These are phyloP conservation scores for Ditylenchus weischeri DNA, from an alignment of 2,888 invertebrate genomes.

Conservation along the genomic window DNA sequence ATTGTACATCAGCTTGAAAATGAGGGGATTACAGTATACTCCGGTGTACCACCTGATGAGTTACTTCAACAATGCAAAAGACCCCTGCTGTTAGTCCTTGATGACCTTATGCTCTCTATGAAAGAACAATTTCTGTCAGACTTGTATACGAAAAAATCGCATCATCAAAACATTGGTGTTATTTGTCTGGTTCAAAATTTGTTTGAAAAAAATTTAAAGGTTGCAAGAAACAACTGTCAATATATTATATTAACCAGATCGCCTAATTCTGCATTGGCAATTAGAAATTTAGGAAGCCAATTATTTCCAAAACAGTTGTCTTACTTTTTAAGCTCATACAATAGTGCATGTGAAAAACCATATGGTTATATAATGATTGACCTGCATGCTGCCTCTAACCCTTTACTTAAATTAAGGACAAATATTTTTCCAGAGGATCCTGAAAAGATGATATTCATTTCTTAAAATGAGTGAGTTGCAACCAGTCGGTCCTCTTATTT, in stretches of 20 bases:
- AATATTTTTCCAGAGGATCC: constrained; percentile 26
- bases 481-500: not conserved
- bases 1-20: constrained; percentile 22
- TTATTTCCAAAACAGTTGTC: constrained; percentile 19
- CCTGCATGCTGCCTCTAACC: constrained; percentile 21
- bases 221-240: constrained; percentile 27
- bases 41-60: constrained; percentile 23
- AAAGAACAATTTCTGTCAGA: constrained; percentile 15
- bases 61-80: not conserved
- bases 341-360: constrained; percentile 4
- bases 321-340: constrained; percentile 19
- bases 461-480: not conserved
- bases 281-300: constrained; percentile 23
- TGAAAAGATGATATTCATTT: not conserved
- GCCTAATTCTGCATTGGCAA: constrained; percentile 14
- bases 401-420: constrained; percentile 21
- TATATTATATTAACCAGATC: constrained; percentile 26
- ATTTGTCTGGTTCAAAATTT: constrained; percentile 27
- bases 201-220: constrained; percentile 22
- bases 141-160: constrained; percentile 28
- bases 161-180: not conserved
- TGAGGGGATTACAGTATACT: constrained; percentile 16
- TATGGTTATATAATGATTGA: constrained; percentile 27
- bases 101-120: constrained; percentile 24
- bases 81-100: constrained; percentile 20